Conservation (phyloP, 1,140 invertebrate genomes). For the Agrilus planipennis region DNA sequence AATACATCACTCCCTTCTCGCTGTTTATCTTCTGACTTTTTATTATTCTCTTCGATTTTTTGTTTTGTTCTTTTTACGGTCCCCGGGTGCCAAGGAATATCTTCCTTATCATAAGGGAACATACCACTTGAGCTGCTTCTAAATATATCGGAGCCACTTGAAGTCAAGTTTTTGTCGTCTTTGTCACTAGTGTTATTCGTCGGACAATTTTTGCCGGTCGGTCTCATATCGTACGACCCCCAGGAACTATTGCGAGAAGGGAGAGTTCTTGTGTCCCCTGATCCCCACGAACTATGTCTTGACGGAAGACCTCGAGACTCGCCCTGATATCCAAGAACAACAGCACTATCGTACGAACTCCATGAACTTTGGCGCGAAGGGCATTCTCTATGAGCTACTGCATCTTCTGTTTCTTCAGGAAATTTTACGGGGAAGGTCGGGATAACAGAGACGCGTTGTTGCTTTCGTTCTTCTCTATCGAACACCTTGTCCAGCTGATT, state of each 20-base stretch:
- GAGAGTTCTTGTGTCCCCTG: constrained; percentile 50
- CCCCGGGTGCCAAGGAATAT: constrained; percentile 52
- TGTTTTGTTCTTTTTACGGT: constrained; percentile 60
- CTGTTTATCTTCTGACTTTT: constrained; percentile 11
- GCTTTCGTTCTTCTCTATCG: constrained; percentile 56
- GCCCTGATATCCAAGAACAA: constrained; percentile 44
- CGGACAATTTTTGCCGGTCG: constrained; percentile 29
- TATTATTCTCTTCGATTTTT: constrained; percentile 49
- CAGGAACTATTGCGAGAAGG: constrained; percentile 62
- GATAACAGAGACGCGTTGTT: constrained; percentile 30
- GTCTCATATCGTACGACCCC: constrained; percentile 57
- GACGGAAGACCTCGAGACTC: constrained; percentile 44
- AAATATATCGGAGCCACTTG: constrained; percentile 13
- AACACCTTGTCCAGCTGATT: constrained; percentile 58
- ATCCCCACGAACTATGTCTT: constrained; percentile 75
- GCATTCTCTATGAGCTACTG: constrained; percentile 28
- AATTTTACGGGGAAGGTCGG: constrained; percentile 29
- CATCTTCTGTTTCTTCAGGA: constrained; percentile 1
- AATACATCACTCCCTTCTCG: constrained; percentile 2
- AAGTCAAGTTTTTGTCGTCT: constrained; percentile 20
- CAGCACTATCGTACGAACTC: constrained; percentile 68
- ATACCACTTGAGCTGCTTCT: constrained; percentile 35
- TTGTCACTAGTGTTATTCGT: constrained; percentile 27
- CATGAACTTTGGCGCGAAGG: constrained; percentile 61
- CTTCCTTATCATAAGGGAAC: constrained; percentile 43